phyloP scores from a whole-genome alignment of 2,797 vertebrate genomes.

The Oreonectes daqikongensis region DNA sequence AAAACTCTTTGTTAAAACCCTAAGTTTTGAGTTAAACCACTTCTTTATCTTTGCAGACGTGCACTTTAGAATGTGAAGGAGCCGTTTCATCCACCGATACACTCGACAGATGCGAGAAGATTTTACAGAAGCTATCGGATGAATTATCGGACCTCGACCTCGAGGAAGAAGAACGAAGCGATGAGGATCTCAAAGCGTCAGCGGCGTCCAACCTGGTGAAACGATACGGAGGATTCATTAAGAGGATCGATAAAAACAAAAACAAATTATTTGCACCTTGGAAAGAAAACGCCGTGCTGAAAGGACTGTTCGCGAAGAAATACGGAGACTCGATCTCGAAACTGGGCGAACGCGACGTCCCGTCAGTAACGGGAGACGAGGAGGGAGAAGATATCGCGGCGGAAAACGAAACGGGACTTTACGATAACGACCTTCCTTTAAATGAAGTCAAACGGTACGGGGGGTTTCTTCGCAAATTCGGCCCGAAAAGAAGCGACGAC shows the following conservation, averaged over 20 bases:
- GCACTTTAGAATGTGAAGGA: conserved; percentile 83
- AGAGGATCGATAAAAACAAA: conserved; percentile 82
- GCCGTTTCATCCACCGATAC: conserved; percentile 64
- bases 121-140: conserved; percentile 57
- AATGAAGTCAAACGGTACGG: conserved; percentile 84
- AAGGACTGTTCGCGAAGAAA: conserved; percentile 70
- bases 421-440: conserved; percentile 55
- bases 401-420: conserved; percentile 56
- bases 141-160: conserved; percentile 23
- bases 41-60: conserved; percentile 76
- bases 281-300: conserved; percentile 73
- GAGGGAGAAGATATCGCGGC: conserved; percentile 55
- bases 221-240: conserved; percentile 78
- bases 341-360: conserved; percentile 63
- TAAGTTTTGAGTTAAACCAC: neutral
- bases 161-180: conserved; percentile 16
- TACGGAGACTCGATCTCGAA: conserved; percentile 73
- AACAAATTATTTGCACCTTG: conserved; percentile 76
- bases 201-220: conserved; percentile 66
- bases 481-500: conserved; percentile 81
- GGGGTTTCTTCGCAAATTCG: conserved; percentile 89
- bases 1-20: neutral
- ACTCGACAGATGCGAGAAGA: conserved; percentile 76
- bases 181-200: conserved; percentile 61
- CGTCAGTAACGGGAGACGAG: conserved; percentile 54